Evolutionary conservation across 2,888 invertebrate genomes (phyloP).

Genomic region (Resseliella maxima): DNA sequence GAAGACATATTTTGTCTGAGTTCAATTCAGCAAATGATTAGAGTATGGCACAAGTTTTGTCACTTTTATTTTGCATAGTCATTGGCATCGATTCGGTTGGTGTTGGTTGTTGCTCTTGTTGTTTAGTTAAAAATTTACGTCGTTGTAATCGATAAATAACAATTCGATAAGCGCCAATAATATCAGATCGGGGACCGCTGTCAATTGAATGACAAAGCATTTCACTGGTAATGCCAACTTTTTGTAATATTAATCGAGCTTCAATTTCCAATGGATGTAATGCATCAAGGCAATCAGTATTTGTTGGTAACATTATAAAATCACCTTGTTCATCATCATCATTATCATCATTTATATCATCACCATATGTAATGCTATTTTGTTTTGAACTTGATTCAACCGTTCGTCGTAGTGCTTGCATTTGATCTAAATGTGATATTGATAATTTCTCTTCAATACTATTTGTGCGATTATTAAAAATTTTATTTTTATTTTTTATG

Average conservation of each 20-base stretch:
- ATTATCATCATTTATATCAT: conserved; percentile 65
- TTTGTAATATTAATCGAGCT: conserved; percentile 69
- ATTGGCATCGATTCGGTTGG: conserved; percentile 29
- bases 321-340: conserved; percentile 68
- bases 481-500: conserved; percentile 62
- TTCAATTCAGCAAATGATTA: background rate
- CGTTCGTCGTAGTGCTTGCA: background rate
- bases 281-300: conserved; percentile 65
- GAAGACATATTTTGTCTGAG: background rate
- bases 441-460: conserved; percentile 48
- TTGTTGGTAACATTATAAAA: conserved; percentile 68
- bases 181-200: conserved; percentile 73
- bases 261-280: conserved; percentile 69
- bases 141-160: conserved; percentile 72
- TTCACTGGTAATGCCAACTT: conserved; percentile 72
- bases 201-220: conserved; percentile 71
- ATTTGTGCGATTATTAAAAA: conserved; percentile 61
- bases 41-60: conserved; percentile 20
- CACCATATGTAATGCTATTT: conserved; percentile 60
- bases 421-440: conserved; percentile 14
- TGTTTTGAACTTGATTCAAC: conserved; percentile 58
- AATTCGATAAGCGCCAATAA: conserved; percentile 79
- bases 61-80: conserved; percentile 3
- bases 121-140: conserved; percentile 60
- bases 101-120: background rate